Evolutionary conservation across 2,113 vertebrate species (phyloP).

Genomic region (Hemichromis elongatus): DNA sequence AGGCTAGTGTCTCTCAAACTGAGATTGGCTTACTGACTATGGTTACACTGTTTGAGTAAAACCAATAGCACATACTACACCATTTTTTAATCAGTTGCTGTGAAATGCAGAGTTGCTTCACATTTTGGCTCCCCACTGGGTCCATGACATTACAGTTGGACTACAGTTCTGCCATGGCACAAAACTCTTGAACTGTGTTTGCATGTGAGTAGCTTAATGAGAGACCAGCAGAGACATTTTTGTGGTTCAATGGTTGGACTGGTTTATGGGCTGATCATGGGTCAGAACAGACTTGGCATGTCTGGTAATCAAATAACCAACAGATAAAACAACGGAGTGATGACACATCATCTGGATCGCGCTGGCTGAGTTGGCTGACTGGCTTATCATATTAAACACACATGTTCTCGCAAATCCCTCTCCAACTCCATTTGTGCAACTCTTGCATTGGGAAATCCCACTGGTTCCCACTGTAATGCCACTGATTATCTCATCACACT

Average conservation of each 20-base stretch:
- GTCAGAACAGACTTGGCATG: constrained; percentile 23
- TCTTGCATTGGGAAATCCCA: not conserved
- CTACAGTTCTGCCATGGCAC: not conserved
- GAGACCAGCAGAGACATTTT: not conserved
- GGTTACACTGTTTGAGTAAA: not conserved
- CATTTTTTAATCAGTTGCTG: not conserved
- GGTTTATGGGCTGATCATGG: not conserved
- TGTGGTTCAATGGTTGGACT: not conserved
- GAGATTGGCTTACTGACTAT: not conserved
- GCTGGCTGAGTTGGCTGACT: not conserved
- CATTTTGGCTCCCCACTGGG: not conserved
- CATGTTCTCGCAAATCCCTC: constrained; percentile 20
- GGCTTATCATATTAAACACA: constrained; percentile 12
- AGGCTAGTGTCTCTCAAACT: not conserved
- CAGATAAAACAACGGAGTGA: not conserved
- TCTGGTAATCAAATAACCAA: constrained; percentile 8
- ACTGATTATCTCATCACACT: not conserved
- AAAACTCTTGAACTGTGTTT: not conserved
- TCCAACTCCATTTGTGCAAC: not conserved
- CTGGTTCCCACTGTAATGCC: not conserved
- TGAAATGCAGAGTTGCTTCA: not conserved
- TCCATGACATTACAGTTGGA: not conserved
- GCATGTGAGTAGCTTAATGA: not conserved
- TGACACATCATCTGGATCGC: constrained; percentile 9
- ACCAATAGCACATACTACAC: not conserved